Base-by-base conservation (phyloP, 2,888 invertebrate genomes). In the Strigamia transsilvanica region DNA sequence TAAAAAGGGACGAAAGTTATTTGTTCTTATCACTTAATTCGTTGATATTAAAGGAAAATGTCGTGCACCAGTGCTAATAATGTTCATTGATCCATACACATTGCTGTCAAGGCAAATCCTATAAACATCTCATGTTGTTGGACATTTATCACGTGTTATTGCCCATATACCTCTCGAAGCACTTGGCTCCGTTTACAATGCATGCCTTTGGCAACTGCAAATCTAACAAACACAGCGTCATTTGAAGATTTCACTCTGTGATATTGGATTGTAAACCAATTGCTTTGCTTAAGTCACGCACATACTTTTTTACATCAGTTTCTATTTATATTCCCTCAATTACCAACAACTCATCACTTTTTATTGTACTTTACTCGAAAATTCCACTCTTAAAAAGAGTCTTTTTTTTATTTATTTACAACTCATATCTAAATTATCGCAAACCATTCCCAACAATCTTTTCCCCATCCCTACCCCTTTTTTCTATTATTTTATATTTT, bases 121-220 rank as follows among this genome's bases (percentile, higher is more conserved):
- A 66, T 66, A 66, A 66, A 66, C 61, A 66, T 66, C 61, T 66
- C 61, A 66, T 66, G 61, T 23, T 66, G 61, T 66, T 66, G 61
- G 61, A 66, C 61, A 66, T 66, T 66, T 66, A 66, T 66, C 61
- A 66, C 61, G 61, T 66, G 61, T 66, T 66, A 66, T 66, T 66
- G 61, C 61, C 61, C 61, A 66, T 66, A 66, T 66, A 66, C 61
- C 13, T 66, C 61, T 66, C 61, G 23, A 66, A 66, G 23, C 61
- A 21, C 23, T 66, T 66, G 61, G 61, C 61, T 66, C 61, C 61
- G 61, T 66, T 66, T 66, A 46, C 46, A 46, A 46, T 66, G 61
- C 61, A 46, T 46, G 46, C 61, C 23, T 66, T 66, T 66, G 21
- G 61, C 61, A 66, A 66, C 21, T 66, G 21, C 61, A 66, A 66